Conservation (phyloP, 2,113 vertebrate genomes). For the Cnemophilus loriae region DNA sequence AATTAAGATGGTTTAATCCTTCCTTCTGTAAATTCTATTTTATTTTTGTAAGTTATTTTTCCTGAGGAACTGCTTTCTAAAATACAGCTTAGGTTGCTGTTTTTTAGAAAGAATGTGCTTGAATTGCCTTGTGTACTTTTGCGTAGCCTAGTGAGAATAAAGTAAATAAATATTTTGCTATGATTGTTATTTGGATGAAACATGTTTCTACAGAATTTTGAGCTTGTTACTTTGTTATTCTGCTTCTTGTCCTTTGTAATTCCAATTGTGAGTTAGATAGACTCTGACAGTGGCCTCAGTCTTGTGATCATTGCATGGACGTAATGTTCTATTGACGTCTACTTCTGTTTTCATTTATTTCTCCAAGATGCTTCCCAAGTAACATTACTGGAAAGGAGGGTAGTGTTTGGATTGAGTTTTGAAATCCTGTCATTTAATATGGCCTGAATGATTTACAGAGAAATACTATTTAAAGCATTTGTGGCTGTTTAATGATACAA, state of each 20-base stretch:
- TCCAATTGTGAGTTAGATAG: neutral
- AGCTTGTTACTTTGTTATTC: neutral
- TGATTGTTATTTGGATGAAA: neutral
- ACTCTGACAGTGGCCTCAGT: neutral
- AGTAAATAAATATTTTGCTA: neutral
- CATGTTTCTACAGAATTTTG: neutral
- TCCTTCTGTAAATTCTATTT: neutral
- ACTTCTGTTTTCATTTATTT: neutral
- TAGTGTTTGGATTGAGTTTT: neutral
- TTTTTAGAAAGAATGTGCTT: neutral
- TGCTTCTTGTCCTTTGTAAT: neutral
- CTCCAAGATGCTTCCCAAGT: neutral
- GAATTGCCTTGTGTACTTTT: neutral
- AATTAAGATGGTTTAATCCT: neutral
- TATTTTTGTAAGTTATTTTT: neutral
- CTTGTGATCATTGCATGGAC: neutral
- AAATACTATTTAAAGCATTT: neutral
- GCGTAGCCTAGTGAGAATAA: neutral
- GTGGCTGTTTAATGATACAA: neutral
- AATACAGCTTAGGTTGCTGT: neutral
- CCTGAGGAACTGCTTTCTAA: neutral
- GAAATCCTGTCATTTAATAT: neutral
- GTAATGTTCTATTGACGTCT: neutral
- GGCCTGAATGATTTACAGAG: neutral
- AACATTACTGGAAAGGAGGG: neutral